These are phyloP conservation scores for Yponomeuta evonymella DNA, from an alignment of 2,888 invertebrate genomes.

Conservation along the genomic window DNA sequence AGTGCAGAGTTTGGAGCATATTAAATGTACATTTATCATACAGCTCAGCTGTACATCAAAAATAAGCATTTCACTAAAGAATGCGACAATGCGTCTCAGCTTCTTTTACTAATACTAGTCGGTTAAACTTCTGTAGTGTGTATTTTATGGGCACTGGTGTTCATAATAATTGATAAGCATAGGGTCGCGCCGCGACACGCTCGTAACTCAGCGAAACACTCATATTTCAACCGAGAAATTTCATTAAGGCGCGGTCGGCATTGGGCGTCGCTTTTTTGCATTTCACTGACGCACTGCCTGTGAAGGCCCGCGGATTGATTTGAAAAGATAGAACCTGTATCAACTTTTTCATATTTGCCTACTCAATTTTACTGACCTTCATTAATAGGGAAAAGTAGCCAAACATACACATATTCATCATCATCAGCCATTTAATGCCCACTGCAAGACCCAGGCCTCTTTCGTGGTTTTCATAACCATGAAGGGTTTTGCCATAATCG, in stretches of 20 bases:
- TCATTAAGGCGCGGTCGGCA: slow-evolving; percentile 27
- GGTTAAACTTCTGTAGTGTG: background rate
- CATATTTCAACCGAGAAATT: slow-evolving; percentile 53
- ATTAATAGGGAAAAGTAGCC: too few relatives aligned
- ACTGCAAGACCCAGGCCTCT: too few relatives aligned
- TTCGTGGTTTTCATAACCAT: too few relatives aligned
- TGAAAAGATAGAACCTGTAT: background rate
- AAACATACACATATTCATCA: too few relatives aligned
- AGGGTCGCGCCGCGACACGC: slow-evolving; percentile 43
- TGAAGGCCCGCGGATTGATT: background rate
- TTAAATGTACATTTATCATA: too few relatives aligned
- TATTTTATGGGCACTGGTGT: slow-evolving; percentile 28
- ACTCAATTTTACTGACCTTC: too few relatives aligned
- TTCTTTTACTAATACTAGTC: background rate
- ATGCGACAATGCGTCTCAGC: too few relatives aligned
- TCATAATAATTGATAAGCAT: slow-evolving; percentile 62
- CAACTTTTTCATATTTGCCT: too few relatives aligned
- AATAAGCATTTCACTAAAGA: too few relatives aligned
- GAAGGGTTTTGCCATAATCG: too few relatives aligned
- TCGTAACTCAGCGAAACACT: slow-evolving; percentile 49
- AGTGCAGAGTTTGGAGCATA: too few relatives aligned
- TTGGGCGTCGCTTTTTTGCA: slow-evolving; percentile 4
- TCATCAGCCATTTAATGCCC: too few relatives aligned
- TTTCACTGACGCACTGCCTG: slow-evolving; percentile 2
- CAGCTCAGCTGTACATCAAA: slow-evolving; percentile 12